Evolutionary conservation across 1,140 invertebrate genomes (phyloP).

Genomic region (Drosophila sproati): DNA sequence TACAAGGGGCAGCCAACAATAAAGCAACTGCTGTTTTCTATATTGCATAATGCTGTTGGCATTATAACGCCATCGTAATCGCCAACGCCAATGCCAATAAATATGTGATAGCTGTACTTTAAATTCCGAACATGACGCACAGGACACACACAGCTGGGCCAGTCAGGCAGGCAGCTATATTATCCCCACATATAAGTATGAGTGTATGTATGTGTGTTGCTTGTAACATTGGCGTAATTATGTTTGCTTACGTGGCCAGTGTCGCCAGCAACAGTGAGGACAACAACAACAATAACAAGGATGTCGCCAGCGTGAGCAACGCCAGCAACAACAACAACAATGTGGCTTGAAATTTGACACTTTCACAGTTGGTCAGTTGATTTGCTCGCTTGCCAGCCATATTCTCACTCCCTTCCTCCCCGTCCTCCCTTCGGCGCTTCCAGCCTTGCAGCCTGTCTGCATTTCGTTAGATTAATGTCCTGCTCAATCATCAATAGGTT

Average conservation of each 20-base stretch:
- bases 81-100: conserved; percentile 21
- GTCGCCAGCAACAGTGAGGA: conserved; percentile 43
- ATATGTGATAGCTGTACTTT: conserved; percentile 22
- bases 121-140: conserved; percentile 18
- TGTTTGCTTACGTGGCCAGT: conserved; percentile 77
- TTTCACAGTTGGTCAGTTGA: conserved; percentile 82
- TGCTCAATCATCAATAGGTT: conserved; percentile 82
- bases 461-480: conserved; percentile 82
- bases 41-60: neutral
- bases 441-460: conserved; percentile 56
- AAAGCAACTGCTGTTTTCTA: conserved; percentile 1
- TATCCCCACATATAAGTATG: conserved; percentile 6
- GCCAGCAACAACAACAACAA: conserved; percentile 50
- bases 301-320: conserved; percentile 44
- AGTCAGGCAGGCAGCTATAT: conserved; percentile 4
- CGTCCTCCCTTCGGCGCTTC: neutral
- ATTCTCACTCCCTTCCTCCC: neutral
- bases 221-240: conserved; percentile 74
- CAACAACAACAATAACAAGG: conserved; percentile 52
- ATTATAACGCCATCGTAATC: conserved; percentile 1
- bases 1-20: neutral
- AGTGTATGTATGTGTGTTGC: conserved; percentile 34
- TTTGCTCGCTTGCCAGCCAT: conserved; percentile 60
- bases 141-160: too few relatives aligned
- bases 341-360: conserved; percentile 82